Evolutionary conservation across 2,888 invertebrate genomes (phyloP), one percentile per base, ranked within the genome.

Genomic region (Cantharis nigra): DNA sequence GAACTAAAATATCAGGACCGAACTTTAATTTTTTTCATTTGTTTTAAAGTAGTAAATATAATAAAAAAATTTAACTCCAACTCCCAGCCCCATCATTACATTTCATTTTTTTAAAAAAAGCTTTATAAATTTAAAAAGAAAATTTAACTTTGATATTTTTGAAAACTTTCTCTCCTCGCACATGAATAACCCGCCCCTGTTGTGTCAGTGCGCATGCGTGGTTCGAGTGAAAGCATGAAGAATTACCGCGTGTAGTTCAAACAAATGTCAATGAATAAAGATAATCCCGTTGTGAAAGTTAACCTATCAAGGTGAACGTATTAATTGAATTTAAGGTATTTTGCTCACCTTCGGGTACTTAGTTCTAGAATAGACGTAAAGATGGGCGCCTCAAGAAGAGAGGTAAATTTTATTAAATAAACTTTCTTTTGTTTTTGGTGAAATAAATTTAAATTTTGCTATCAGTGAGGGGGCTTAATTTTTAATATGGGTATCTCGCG

Each of bases 331-430:
- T 70, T 70, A 75, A 75, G 70, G 62, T 63, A 63, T 49, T 28
- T 49, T 33, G 13, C 13, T 30, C 71, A 65, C 65, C 26, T 18
- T 10, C 26, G n/a, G 10, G 18, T 13, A 13, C 16, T 9, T 28
- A 62, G 18, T 69, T 74, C 30, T n/a, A 2, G 16, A 67, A 26
- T 11, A n/a, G 28, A 30, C n/a, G 62, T 26, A 63, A 65, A 63
- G 11, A 78, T 78, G 78, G 78, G 78, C 30, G 78, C 78, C 71
- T 70, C 73, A 14, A 78, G 67, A 69, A 67, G 26, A 67, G 70
- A 70, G 71, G 78, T 78, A 78, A 28, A 70, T 11, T 62, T 14
- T 20, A 49, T 11, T 69, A 14, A 20, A 72, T 49, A 9, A 16
- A 14, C 0, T 14, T 26, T 62, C 20, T 20, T 20, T 3, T 26